Evolutionary conservation across 2,113 vertebrate genomes (phyloP).

Genomic region (Salvelinus sp.): DNA sequence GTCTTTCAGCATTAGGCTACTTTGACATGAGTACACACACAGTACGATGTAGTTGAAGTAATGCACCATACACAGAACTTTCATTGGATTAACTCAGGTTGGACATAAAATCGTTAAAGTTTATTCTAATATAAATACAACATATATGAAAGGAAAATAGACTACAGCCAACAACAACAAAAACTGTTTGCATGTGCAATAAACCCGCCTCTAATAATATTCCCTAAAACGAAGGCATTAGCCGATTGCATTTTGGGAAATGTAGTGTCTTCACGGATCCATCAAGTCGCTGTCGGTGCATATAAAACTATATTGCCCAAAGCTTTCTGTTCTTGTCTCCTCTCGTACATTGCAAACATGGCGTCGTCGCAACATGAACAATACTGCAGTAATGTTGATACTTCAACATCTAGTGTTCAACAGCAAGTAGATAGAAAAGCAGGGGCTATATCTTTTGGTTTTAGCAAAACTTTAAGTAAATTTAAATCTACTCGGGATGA

Average conservation of each 20-base stretch:
- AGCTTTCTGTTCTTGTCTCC: too few species aligned
- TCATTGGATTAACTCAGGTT: too few species aligned
- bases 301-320: background rate
- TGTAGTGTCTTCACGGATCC: background rate
- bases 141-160: background rate
- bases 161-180: too few species aligned
- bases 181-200: too few species aligned
- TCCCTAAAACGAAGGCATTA: too few species aligned
- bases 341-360: constrained; percentile 59
- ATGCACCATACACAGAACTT: background rate
- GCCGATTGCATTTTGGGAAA: background rate
- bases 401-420: background rate
- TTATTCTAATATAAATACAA: background rate
- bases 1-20: too few species aligned
- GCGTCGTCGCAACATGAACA: constrained; percentile 57
- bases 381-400: background rate
- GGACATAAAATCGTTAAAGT: background rate
- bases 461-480: constrained; percentile 74
- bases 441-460: constrained; percentile 76
- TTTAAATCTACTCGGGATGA: constrained; percentile 51
- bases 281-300: background rate
- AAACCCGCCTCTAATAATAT: too few species aligned
- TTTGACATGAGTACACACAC: too few species aligned
- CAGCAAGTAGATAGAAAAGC: constrained; percentile 57
- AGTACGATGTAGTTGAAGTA: background rate